Percentiles rank a stretch among this genome's conserved stretches.
Evolutionary conservation across 2,113 vertebrate genomes (phyloP).

Genomic region (Atlantisia rogersi): DNA sequence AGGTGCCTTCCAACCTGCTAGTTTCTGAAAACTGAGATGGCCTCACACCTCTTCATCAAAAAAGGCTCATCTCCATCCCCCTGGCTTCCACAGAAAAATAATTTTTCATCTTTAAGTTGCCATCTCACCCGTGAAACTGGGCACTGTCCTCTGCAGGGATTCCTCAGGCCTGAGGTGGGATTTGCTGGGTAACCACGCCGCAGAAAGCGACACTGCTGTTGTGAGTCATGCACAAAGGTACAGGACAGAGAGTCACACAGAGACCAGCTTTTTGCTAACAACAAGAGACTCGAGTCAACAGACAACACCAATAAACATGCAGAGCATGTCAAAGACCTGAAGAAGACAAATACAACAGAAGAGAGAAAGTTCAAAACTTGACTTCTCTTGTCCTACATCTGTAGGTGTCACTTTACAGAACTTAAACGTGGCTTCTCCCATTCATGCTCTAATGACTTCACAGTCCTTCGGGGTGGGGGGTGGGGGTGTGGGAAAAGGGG

Average conservation of each 20-base stretch:
- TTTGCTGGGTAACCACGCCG: background rate
- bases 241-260: background rate
- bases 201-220: background rate
- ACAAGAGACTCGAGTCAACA: background rate
- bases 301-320: slow-evolving; percentile 75
- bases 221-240: background rate
- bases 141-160: background rate
- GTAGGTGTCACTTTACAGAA: slow-evolving; percentile 18
- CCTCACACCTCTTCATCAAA: background rate
- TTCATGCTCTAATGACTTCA: slow-evolving; percentile 42
- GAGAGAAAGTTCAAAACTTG: slow-evolving; percentile 16
- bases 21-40: background rate
- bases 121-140: background rate
- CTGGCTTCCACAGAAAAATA: background rate
- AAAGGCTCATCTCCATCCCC: background rate
- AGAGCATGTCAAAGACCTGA: slow-evolving; percentile 55
- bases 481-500: background rate
- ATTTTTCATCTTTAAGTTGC: background rate
- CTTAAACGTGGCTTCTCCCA: background rate
- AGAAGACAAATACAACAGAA: slow-evolving; percentile 10
- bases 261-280: slow-evolving; percentile 17
- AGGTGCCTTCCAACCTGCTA: background rate
- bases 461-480: background rate
- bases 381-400: slow-evolving; percentile 3
- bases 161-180: background rate